Conservation (phyloP, 2,113 vertebrate species). For the Podocnemis expansa region DNA sequence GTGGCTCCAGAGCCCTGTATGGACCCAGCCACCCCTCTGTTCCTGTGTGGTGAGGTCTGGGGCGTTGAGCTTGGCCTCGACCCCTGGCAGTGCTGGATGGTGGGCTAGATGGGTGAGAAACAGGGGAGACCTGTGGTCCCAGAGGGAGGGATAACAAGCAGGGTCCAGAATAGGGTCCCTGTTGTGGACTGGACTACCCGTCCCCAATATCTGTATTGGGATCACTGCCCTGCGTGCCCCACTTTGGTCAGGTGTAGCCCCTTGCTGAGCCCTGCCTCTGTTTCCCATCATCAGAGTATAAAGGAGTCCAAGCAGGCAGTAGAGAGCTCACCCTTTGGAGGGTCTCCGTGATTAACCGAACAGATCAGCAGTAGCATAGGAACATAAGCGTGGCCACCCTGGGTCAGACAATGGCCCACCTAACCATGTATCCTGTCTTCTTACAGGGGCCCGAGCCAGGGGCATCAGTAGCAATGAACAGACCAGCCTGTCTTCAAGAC, state of each 20-base stretch:
- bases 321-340: too few relatives aligned
- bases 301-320: background rate
- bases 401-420: too few relatives aligned
- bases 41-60: background rate
- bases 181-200: background rate
- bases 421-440: too few relatives aligned
- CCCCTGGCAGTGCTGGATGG: background rate
- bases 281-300: background rate
- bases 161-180: background rate
- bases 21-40: background rate
- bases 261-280: background rate
- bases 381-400: too few relatives aligned
- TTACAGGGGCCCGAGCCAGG: too few relatives aligned
- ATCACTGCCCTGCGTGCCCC: background rate
- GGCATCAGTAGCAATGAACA: too few relatives aligned
- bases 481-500: too few relatives aligned
- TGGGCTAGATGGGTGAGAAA: background rate
- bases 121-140: background rate
- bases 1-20: too few relatives aligned
- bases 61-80: background rate
- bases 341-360: background rate
- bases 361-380: too few relatives aligned
- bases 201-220: background rate
- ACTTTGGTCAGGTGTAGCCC: background rate
- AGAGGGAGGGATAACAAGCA: background rate